These are phyloP conservation scores for Cyclopterus lumpus DNA, from an alignment of 2,797 vertebrate species.

Conservation along the genomic window DNA sequence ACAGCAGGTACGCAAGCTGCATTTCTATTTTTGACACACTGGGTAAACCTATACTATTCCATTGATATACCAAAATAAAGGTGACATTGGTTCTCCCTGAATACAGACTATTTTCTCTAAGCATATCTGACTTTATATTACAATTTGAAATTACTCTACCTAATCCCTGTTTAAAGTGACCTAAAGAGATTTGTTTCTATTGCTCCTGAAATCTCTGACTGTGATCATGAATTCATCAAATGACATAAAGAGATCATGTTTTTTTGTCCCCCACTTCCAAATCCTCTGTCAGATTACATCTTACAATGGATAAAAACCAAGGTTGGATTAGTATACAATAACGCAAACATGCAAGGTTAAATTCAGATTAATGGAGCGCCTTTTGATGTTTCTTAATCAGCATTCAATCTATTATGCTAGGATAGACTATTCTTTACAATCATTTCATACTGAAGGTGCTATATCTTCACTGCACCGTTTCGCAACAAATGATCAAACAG, in stretches of 20 bases:
- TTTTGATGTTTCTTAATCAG: slow-evolving; percentile 28
- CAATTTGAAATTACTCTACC: slow-evolving; percentile 8
- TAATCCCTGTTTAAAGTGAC: slow-evolving; percentile 52
- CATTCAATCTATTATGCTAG: background rate
- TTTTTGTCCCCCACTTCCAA: slow-evolving; percentile 28
- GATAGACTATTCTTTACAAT: background rate
- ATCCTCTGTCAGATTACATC: slow-evolving; percentile 56
- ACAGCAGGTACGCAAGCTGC: background rate
- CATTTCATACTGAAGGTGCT: background rate
- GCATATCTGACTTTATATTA: slow-evolving; percentile 1
- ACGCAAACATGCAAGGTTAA: slow-evolving; percentile 20
- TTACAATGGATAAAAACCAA: slow-evolving; percentile 35
- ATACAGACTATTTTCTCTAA: background rate
- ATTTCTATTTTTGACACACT: background rate
- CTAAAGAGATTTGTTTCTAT: slow-evolving; percentile 32
- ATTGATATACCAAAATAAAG: background rate
- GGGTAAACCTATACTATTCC: too few relatives aligned
- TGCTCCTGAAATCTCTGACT: slow-evolving; percentile 29
- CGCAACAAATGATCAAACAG: background rate
- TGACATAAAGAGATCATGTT: slow-evolving; percentile 45
- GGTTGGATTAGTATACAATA: slow-evolving; percentile 37
- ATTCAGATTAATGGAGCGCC: slow-evolving; percentile 6
- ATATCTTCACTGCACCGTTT: background rate
- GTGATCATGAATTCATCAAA: slow-evolving; percentile 47
- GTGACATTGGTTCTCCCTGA: background rate